These are phyloP conservation scores for Drosophila nannoptera DNA, from an alignment of 1,140 invertebrate species.

Conservation along the genomic window DNA sequence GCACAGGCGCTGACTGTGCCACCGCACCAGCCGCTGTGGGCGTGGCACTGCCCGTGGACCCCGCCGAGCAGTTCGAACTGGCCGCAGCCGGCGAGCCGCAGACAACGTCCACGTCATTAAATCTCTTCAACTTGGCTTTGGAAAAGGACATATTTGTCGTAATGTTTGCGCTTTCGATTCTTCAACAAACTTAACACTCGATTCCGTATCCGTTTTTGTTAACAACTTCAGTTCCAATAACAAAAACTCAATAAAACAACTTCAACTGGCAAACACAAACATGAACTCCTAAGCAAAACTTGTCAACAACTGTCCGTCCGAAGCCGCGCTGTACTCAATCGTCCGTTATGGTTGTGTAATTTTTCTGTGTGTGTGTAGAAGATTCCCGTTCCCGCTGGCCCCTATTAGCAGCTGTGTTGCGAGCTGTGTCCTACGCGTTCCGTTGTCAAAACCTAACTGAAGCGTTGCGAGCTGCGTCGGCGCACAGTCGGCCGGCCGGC, in stretches of 20 bases:
- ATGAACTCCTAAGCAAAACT: slow-evolving; percentile 38
- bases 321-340: slow-evolving; percentile 51
- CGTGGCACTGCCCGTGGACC: slow-evolving; percentile 58
- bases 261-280: slow-evolving; percentile 56
- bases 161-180: slow-evolving; percentile 3
- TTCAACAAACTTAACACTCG: slow-evolving; percentile 7
- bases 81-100: slow-evolving; percentile 65
- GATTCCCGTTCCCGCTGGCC: slow-evolving; percentile 51
- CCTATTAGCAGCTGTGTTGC: slow-evolving; percentile 13
- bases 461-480: slow-evolving; percentile 29
- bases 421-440: slow-evolving; percentile 67
- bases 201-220: slow-evolving; percentile 14
- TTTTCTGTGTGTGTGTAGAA: slow-evolving; percentile 25
- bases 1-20: slow-evolving; percentile 18
- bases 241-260: slow-evolving; percentile 65
- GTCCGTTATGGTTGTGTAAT: slow-evolving; percentile 39
- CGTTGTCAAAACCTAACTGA: slow-evolving; percentile 77
- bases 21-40: slow-evolving; percentile 42
- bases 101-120: slow-evolving; percentile 74
- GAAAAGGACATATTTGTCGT: slow-evolving; percentile 68
- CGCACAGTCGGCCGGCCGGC: slow-evolving; percentile 49
- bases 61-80: slow-evolving; percentile 54
- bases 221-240: slow-evolving; percentile 52
- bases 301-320: slow-evolving; percentile 62
- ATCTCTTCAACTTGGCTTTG: slow-evolving; percentile 78